A percentile compares a stretch with the other conserved stretches of the same genome.
Conservation (phyloP, 2,888 invertebrate genomes). For the Muschampia staudingeri region DNA sequence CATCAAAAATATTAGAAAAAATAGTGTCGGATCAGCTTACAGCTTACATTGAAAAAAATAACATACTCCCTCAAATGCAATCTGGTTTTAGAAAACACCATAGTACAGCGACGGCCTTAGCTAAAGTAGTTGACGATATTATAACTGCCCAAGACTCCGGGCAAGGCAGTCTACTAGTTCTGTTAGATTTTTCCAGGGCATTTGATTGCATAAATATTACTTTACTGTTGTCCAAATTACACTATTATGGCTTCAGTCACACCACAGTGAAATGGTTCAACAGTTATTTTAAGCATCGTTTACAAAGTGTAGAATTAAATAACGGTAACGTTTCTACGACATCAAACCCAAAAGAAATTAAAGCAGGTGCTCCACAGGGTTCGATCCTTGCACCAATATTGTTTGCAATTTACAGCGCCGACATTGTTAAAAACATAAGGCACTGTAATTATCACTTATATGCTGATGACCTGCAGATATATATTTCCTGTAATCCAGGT, state of each 20-base stretch:
- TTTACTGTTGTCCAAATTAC: conserved; percentile 1
- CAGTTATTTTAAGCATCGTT: too few species aligned
- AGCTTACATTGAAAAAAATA: conserved; percentile 28
- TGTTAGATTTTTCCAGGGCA: conserved; percentile 20
- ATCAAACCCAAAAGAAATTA: too few species aligned
- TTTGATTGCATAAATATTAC: conserved; percentile 25
- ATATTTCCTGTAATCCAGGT: too few species aligned
- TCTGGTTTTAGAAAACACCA: conserved; percentile 35
- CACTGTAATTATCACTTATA: conserved; percentile 50
- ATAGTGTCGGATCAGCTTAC: conserved; percentile 26
- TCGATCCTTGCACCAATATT: conserved; percentile 11
- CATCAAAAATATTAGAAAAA: conserved; percentile 51
- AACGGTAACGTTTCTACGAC: too few species aligned
- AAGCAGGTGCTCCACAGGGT: too few species aligned
- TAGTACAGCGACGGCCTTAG: conserved; percentile 12
- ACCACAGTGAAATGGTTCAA: conserved; percentile 7
- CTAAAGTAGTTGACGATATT: conserved; percentile 2
- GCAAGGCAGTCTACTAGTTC: neutral
- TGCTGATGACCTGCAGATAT: too few species aligned
- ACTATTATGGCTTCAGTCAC: conserved; percentile 7
- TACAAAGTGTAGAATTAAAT: too few species aligned
- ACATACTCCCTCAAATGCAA: conserved; percentile 39
- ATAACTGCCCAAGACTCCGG: conserved; percentile 1
- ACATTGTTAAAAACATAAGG: conserved; percentile 22
- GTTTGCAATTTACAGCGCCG: conserved; percentile 50